Conservation (phyloP, 2,888 invertebrate genomes). For the Pandemis corylana region DNA sequence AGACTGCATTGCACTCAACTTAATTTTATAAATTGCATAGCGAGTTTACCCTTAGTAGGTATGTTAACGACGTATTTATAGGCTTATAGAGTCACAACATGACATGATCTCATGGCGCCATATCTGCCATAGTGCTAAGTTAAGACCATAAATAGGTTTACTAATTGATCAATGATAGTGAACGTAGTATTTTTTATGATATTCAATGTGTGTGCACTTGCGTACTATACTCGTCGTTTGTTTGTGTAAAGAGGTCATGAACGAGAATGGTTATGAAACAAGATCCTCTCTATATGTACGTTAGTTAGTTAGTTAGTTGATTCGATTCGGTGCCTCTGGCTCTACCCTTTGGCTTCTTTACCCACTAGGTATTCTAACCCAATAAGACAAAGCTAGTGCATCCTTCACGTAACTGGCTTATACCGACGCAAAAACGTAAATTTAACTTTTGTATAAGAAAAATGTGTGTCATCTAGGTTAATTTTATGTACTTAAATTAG, state of each 20-base stretch:
- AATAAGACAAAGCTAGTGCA: not conserved
- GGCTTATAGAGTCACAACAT: not conserved
- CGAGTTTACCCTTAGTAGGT: no score
- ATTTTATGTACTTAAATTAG: no score
- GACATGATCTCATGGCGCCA: not conserved
- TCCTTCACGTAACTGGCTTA: not conserved
- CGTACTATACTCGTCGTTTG: not conserved
- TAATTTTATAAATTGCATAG: no score
- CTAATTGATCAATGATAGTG: constrained; percentile 1
- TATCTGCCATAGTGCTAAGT: not conserved
- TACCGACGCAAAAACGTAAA: not conserved
- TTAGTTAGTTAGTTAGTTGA: not conserved
- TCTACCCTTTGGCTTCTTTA: not conserved
- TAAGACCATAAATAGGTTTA: not conserved
- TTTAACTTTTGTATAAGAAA: not conserved
- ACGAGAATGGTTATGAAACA: constrained; percentile 5
- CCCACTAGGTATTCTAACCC: not conserved
- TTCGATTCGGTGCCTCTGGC: not conserved
- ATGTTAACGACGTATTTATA: no score
- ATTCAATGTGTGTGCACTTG: not conserved
- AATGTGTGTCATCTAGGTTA: not conserved
- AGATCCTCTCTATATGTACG: not conserved
- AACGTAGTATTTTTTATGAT: not conserved
- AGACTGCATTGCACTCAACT: no score
- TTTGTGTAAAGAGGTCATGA: constrained; percentile 3